These are phyloP conservation scores for Tychaedon coryphoeus DNA, from an alignment of 2,113 vertebrate species.

Conservation along the genomic window DNA sequence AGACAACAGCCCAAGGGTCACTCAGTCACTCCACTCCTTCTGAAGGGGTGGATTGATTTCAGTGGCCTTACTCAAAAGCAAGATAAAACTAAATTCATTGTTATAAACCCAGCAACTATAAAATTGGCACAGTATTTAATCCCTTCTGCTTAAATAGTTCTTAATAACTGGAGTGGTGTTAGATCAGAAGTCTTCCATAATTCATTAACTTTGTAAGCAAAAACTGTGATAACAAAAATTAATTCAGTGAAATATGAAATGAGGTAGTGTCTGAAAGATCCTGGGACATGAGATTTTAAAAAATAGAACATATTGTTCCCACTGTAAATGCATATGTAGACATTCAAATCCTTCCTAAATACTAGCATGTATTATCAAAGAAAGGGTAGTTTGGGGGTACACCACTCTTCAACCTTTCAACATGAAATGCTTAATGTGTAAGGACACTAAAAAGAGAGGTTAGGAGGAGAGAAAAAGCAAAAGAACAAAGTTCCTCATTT, in stretches of 20 bases:
- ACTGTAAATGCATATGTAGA: not conserved
- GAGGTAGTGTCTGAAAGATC: not conserved
- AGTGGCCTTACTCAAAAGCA: not conserved
- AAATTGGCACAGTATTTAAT: not conserved
- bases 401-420: not conserved
- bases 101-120: not conserved
- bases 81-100: not conserved
- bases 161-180: not conserved
- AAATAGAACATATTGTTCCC: not conserved
- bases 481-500: not conserved
- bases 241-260: not conserved
- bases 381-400: not conserved
- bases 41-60: not conserved
- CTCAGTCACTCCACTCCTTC: not conserved
- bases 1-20: not conserved
- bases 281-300: not conserved
- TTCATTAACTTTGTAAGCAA: not conserved
- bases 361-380: not conserved
- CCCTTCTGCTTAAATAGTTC: not conserved
- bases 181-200: not conserved
- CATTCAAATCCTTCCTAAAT: not conserved
- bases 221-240: not conserved
- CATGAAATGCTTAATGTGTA: not conserved
- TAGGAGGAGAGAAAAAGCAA: not conserved
- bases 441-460: not conserved